These are phyloP conservation scores for Cephalopholis sonnerati DNA, from an alignment of 2,113 vertebrate genomes.

Conservation along the genomic window DNA sequence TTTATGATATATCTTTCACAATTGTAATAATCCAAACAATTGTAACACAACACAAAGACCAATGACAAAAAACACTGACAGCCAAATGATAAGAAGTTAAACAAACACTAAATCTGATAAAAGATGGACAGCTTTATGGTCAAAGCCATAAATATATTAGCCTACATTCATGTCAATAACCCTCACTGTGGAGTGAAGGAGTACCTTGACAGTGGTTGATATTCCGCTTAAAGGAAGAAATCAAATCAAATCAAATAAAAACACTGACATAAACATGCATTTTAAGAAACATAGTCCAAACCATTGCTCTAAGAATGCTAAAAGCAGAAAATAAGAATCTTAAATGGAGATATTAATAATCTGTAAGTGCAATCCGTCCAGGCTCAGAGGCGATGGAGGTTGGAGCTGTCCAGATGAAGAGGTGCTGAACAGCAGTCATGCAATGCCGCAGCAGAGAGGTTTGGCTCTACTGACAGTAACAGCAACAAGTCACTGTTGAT, in stretches of 20 bases:
- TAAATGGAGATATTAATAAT: constrained; percentile 75
- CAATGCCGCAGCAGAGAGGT: constrained; percentile 69
- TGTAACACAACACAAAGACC: constrained; percentile 86
- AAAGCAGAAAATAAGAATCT: constrained; percentile 83
- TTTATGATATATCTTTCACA: constrained; percentile 86
- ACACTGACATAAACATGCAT: constrained; percentile 86
- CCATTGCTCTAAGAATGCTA: constrained; percentile 82
- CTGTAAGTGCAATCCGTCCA: constrained; percentile 84
- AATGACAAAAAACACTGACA: constrained; percentile 84
- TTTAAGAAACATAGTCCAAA: constrained; percentile 80
- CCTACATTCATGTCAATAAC: constrained; percentile 84
- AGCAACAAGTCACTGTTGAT: constrained; percentile 68
- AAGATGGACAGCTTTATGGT: constrained; percentile 80
- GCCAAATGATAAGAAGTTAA: constrained; percentile 81
- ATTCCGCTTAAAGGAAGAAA: constrained; percentile 68
- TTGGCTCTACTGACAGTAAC: constrained; percentile 58
- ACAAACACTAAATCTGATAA: constrained; percentile 80
- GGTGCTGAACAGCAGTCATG: constrained; percentile 85
- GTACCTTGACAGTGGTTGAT: constrained; percentile 72
- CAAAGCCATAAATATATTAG: constrained; percentile 77
- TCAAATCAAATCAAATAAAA: constrained; percentile 35
- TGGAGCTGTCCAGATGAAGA: constrained; percentile 83
- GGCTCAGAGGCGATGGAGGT: constrained; percentile 74
- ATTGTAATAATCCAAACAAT: constrained; percentile 82
- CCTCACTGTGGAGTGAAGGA: constrained; percentile 60